Conservation (phyloP, 1,140 invertebrate species). For the Rhyzopertha dominica region DNA sequence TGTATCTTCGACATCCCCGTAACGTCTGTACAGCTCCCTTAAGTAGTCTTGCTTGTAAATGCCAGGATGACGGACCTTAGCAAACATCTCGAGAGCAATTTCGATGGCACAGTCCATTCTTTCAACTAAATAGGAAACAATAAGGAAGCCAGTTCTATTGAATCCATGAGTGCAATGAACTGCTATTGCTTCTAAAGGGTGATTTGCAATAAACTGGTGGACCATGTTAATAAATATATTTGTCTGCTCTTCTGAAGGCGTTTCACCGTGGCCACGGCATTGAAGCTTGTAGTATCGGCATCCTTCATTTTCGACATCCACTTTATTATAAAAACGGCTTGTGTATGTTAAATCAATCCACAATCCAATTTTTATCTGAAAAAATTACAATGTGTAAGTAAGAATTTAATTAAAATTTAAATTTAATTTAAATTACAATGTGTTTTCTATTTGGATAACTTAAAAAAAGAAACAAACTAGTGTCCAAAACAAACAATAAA, state of each 20-base stretch:
- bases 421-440: too few relatives aligned
- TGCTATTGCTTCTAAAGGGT: slow-evolving; percentile 76
- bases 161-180: slow-evolving; percentile 99
- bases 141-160: slow-evolving; percentile 94
- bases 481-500: too few relatives aligned
- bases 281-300: slow-evolving; percentile 82
- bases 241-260: slow-evolving; percentile 72
- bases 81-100: slow-evolving; percentile 73
- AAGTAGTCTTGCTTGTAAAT: slow-evolving; percentile 78
- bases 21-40: slow-evolving; percentile 66
- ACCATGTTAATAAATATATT: slow-evolving; percentile 73
- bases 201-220: slow-evolving; percentile 68
- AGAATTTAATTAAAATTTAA: too few relatives aligned
- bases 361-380: slow-evolving; percentile 79
- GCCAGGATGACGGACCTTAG: slow-evolving; percentile 63
- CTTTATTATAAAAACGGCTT: slow-evolving; percentile 81
- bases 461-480: too few relatives aligned
- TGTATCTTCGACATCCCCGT: slow-evolving; percentile 69
- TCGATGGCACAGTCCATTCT: slow-evolving; percentile 71
- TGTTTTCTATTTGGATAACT: too few relatives aligned
- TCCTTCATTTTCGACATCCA: slow-evolving; percentile 65
- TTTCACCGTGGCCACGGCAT: slow-evolving; percentile 81
- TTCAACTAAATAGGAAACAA: slow-evolving; percentile 86
- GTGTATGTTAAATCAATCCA: slow-evolving; percentile 98
- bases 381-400: too few relatives aligned